These are phyloP conservation scores for Camptogramma bilineatum DNA, from an alignment of 2,888 invertebrate species.

Conservation along the genomic window DNA sequence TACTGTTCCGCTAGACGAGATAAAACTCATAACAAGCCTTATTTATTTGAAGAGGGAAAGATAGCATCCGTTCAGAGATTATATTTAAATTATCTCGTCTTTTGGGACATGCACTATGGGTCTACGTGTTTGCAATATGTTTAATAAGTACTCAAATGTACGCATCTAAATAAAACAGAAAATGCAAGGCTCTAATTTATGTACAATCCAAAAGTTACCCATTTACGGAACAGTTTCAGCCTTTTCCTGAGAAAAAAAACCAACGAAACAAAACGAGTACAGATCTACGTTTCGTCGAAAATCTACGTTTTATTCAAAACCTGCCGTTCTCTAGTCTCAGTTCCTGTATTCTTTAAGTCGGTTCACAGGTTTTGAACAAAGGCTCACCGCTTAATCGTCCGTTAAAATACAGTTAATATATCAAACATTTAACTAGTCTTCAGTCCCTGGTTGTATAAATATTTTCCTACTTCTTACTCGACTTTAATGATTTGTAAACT, in stretches of 20 bases:
- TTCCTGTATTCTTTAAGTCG: slow-evolving; percentile 77
- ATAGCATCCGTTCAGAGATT: not conserved
- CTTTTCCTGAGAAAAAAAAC: slow-evolving; percentile 64
- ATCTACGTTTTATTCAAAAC: slow-evolving; percentile 83
- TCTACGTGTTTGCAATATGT: slow-evolving; percentile 51
- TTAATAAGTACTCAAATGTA: slow-evolving; percentile 49
- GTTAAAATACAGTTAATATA: slow-evolving; percentile 84
- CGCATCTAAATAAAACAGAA: slow-evolving; percentile 57
- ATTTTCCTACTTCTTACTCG: slow-evolving; percentile 84
- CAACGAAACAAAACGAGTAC: slow-evolving; percentile 58
- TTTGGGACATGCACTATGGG: slow-evolving; percentile 41
- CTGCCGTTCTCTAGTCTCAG: slow-evolving; percentile 77
- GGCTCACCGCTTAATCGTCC: slow-evolving; percentile 78
- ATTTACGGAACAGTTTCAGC: slow-evolving; percentile 66
- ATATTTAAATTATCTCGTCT: slow-evolving; percentile 35
- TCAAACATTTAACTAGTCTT: slow-evolving; percentile 85
- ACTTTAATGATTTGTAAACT: slow-evolving; percentile 85
- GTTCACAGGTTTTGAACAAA: slow-evolving; percentile 84
- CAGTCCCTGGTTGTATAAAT: slow-evolving; percentile 86
- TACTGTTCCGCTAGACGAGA: slow-evolving; percentile 30
- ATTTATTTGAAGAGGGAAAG: slow-evolving; percentile 6
- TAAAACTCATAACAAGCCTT: slow-evolving; percentile 9
- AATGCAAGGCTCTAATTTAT: slow-evolving; percentile 61
- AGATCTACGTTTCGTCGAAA: slow-evolving; percentile 73
- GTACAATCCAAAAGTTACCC: slow-evolving; percentile 68